phyloP scores from a whole-genome alignment of 2,888 invertebrate genomes.

The Nebria salina region DNA sequence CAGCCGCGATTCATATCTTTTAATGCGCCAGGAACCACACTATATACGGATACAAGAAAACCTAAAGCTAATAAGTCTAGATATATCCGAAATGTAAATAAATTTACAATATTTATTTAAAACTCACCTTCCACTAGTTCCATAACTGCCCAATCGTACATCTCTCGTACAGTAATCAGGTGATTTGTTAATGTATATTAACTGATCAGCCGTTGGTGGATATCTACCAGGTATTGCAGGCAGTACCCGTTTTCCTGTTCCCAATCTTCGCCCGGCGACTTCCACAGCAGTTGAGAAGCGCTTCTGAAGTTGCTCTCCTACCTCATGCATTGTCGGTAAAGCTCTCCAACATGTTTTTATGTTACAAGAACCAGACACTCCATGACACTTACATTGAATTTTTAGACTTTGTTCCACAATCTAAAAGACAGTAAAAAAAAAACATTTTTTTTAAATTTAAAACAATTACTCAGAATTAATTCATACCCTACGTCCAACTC shows the following conservation, averaged over 20 bases:
- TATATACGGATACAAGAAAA: not conserved
- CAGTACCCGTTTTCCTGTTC: slow-evolving; percentile 60
- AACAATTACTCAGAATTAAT: not conserved
- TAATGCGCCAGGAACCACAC: slow-evolving; percentile 16
- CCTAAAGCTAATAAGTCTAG: too few relatives aligned
- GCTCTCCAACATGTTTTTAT: slow-evolving; percentile 85
- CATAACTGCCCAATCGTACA: slow-evolving; percentile 76
- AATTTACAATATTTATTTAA: slow-evolving; percentile 44
- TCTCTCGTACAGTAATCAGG: slow-evolving; percentile 86
- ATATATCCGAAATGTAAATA: too few relatives aligned
- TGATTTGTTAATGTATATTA: slow-evolving; percentile 81
- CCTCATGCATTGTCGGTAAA: slow-evolving; percentile 68
- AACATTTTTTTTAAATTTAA: not conserved
- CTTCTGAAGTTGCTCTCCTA: slow-evolving; percentile 68
- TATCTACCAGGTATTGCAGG: slow-evolving; percentile 58
- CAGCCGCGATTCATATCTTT: slow-evolving; percentile 33
- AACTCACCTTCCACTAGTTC: slow-evolving; percentile 78
- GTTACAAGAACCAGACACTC: slow-evolving; percentile 84
- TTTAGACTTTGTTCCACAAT: slow-evolving; percentile 70
- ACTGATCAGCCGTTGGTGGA: slow-evolving; percentile 66
- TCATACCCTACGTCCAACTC: slow-evolving; percentile 78
- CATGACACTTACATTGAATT: slow-evolving; percentile 83
- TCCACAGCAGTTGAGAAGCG: slow-evolving; percentile 69
- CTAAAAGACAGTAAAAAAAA: slow-evolving; percentile 59
- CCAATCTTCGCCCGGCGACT: slow-evolving; percentile 60